Conservation (phyloP, 2,888 invertebrate species). For the Agrilus biguttatus region DNA sequence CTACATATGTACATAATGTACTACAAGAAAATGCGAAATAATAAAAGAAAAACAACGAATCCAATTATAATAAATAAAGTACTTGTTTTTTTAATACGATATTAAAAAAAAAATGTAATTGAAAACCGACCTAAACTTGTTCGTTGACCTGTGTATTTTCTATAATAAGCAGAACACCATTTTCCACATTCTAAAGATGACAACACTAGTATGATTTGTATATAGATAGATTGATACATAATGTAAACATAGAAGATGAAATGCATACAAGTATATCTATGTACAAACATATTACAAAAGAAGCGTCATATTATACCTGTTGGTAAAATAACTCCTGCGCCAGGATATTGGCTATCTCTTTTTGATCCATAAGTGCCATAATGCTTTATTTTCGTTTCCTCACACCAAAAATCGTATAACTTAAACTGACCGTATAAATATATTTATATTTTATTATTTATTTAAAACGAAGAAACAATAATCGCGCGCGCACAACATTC, state of each 20-base stretch:
- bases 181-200: not conserved
- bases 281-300: not conserved
- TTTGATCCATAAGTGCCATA: conserved; percentile 52
- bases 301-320: conserved; percentile 24
- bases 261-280: not conserved
- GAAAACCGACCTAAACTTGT: too few species aligned
- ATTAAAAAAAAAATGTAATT: too few species aligned
- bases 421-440: not conserved
- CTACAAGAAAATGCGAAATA: too few species aligned
- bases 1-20: too few species aligned
- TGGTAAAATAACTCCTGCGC: conserved; percentile 78
- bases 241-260: not conserved
- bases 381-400: conserved; percentile 4
- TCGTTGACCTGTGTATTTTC: too few species aligned
- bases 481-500: too few species aligned
- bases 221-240: not conserved
- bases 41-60: too few species aligned
- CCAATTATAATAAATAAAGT: too few species aligned
- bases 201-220: not conserved
- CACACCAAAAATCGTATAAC: conserved; percentile 5
- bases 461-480: not conserved
- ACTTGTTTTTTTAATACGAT: too few species aligned
- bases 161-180: too few species aligned
- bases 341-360: conserved; percentile 72
- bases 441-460: not conserved